These are phyloP conservation scores for Cyrtonyx montezumae DNA, from an alignment of 2,113 vertebrate species.

Conservation along the genomic window DNA sequence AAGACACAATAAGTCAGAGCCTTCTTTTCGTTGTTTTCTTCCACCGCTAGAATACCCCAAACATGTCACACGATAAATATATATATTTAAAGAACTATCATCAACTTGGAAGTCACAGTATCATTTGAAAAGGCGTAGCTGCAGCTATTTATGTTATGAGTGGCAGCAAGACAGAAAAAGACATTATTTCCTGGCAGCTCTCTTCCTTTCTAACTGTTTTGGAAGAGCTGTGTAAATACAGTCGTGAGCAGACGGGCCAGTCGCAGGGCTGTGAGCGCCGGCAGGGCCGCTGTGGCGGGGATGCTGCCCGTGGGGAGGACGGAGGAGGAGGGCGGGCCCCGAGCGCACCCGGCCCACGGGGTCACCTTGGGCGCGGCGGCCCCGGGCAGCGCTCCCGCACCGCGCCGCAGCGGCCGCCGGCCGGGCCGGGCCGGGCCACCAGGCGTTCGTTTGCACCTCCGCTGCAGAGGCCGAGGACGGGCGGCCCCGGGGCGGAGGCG, in stretches of 20 bases:
- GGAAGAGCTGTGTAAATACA: not conserved
- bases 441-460: too few species aligned
- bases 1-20: not conserved
- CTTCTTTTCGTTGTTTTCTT: conserved; percentile 13
- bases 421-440: too few species aligned
- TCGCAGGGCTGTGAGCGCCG: too few species aligned
- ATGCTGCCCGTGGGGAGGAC: too few species aligned
- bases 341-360: too few species aligned
- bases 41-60: not conserved
- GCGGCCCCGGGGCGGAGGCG: too few species aligned
- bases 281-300: not conserved
- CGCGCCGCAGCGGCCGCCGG: too few species aligned
- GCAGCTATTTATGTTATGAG: conserved; percentile 60
- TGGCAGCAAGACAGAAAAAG: conserved; percentile 17
- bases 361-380: too few species aligned
- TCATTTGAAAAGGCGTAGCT: conserved; percentile 11
- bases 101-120: conserved; percentile 54
- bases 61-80: conserved; percentile 33
- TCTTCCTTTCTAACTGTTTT: not conserved
- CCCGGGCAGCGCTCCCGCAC: too few species aligned
- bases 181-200: not conserved
- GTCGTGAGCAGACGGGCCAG: not conserved
- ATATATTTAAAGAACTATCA: conserved; percentile 24
- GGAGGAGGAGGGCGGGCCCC: too few species aligned
- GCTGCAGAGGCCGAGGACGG: too few species aligned